Conservation (phyloP, 1,140 invertebrate genomes). For the Holotrichia oblita region DNA sequence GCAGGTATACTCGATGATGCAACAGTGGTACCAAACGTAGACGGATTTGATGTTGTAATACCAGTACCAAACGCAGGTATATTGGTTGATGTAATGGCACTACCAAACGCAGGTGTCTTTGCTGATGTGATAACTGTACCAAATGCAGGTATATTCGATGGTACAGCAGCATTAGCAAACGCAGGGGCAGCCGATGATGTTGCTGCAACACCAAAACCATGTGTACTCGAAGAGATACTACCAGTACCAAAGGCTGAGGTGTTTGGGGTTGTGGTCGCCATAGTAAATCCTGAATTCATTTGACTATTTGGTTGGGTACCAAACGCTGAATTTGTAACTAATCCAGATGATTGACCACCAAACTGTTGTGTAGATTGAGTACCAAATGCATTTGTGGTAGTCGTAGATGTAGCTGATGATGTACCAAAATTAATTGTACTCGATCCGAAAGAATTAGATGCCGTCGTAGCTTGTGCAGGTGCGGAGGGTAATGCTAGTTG, state of each 20-base stretch:
- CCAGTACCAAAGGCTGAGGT: background rate
- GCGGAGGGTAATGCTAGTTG: background rate
- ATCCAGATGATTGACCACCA: background rate
- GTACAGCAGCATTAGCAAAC: background rate
- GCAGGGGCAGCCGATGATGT: background rate
- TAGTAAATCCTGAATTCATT: no score
- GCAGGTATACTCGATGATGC: background rate
- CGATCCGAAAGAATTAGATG: background rate
- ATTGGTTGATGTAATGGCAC: background rate
- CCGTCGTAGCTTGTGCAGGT: background rate
- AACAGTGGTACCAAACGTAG: slow-evolving; percentile 23
- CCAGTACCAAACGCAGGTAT: background rate
- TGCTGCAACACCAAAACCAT: slow-evolving; percentile 19
- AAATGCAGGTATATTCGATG: background rate
- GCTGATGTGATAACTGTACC: background rate
- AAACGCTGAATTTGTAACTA: background rate
- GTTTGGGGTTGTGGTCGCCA: no score
- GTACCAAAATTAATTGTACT: background rate
- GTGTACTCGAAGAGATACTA: background rate
- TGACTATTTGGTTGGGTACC: background rate
- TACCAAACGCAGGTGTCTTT: slow-evolving; percentile 11
- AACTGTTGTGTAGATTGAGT: no score
- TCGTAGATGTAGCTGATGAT: background rate
- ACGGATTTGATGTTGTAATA: background rate
- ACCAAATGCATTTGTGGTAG: background rate